Conservation (phyloP, 2,113 vertebrate genomes). For the Cyanoderma ruficeps region DNA sequence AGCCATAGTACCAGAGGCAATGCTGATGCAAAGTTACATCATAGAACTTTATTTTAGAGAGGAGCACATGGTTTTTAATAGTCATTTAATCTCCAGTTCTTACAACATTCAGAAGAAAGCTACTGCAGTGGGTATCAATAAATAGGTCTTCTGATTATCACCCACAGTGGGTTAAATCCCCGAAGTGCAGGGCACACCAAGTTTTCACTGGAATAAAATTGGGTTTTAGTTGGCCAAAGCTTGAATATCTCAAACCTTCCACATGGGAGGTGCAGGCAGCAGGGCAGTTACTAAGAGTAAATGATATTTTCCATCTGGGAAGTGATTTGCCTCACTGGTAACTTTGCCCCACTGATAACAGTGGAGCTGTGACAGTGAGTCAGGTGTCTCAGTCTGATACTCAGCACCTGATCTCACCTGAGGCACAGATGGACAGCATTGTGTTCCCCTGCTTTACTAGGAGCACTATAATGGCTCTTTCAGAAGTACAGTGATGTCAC, state of each 20-base stretch:
- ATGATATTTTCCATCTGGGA: neutral
- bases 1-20: neutral
- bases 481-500: neutral
- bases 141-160: neutral
- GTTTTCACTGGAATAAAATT: neutral
- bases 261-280: neutral
- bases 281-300: neutral
- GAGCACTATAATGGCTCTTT: neutral
- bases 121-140: neutral
- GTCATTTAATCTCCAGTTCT: neutral
- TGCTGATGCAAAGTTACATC: neutral
- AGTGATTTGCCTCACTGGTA: neutral
- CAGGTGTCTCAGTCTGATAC: neutral
- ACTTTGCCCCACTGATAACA: neutral
- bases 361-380: neutral
- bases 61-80: neutral
- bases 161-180: neutral
- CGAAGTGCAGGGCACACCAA: neutral
- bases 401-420: neutral
- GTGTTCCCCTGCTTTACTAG: neutral
- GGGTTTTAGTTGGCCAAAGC: neutral
- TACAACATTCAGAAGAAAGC: neutral
- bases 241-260: neutral
- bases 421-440: rapidly evolving
- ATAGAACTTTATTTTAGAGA: neutral